These are phyloP conservation scores for Varanus komodoensis DNA, from an alignment of 2,113 vertebrate species.

Conservation along the genomic window DNA sequence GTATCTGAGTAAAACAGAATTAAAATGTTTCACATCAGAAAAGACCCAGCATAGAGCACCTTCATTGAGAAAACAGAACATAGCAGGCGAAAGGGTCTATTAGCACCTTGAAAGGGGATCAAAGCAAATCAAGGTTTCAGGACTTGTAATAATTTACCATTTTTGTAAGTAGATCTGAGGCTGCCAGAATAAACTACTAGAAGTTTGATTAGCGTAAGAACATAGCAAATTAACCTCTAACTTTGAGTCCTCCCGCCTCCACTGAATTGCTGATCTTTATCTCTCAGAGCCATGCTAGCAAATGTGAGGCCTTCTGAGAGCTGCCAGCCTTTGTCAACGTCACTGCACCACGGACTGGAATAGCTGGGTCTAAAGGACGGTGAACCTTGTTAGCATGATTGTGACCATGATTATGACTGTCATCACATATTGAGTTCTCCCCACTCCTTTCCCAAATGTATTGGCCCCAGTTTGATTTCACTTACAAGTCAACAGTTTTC, in stretches of 20 bases:
- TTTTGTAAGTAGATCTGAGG: slow-evolving; percentile 82
- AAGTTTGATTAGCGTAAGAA: slow-evolving; percentile 90
- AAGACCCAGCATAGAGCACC: slow-evolving; percentile 24
- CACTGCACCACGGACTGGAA: slow-evolving; percentile 84
- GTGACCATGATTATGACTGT: slow-evolving; percentile 37
- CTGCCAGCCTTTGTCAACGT: slow-evolving; percentile 89
- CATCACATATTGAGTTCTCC: slow-evolving; percentile 22
- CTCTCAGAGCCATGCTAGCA: slow-evolving; percentile 89
- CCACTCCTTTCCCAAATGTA: slow-evolving; percentile 25
- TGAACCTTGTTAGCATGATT: slow-evolving; percentile 73
- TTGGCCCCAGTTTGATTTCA: slow-evolving; percentile 51
- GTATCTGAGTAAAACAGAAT: slow-evolving; percentile 48
- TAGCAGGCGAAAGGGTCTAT: slow-evolving; percentile 41
- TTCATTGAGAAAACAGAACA: slow-evolving; percentile 39
- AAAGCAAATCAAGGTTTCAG: slow-evolving; percentile 73
- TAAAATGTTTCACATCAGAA: slow-evolving; percentile 48
- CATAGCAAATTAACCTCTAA: slow-evolving; percentile 87
- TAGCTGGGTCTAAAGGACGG: slow-evolving; percentile 82
- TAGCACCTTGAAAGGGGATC: slow-evolving; percentile 49
- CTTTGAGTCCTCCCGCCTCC: slow-evolving; percentile 86
- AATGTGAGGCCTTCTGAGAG: slow-evolving; percentile 81
- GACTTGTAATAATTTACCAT: slow-evolving; percentile 84
- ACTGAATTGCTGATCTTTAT: slow-evolving; percentile 95
- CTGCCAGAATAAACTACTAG: slow-evolving; percentile 82
- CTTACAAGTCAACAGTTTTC: slow-evolving; percentile 16